These are phyloP conservation scores for Drosophila mulleri DNA, from an alignment of 2,888 invertebrate genomes.

Conservation along the genomic window DNA sequence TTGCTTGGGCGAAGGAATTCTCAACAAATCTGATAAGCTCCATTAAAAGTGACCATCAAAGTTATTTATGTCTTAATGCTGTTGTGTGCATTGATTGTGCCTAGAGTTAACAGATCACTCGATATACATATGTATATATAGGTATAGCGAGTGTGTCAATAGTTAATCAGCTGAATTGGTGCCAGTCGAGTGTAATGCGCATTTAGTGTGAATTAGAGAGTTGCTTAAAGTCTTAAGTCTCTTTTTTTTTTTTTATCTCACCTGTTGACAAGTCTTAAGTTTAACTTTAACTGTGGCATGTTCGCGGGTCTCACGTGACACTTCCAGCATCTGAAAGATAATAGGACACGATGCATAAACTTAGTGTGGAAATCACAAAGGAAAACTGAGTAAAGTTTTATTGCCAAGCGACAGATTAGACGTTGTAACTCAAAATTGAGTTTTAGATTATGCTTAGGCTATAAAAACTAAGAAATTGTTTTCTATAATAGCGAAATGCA, in stretches of 20 bases:
- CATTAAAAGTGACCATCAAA: slow-evolving; percentile 68
- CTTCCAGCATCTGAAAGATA: slow-evolving; percentile 3
- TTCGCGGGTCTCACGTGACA: background rate
- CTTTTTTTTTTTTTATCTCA: background rate
- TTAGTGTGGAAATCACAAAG: no score
- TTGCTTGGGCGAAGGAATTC: slow-evolving; percentile 24
- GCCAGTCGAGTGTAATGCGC: background rate
- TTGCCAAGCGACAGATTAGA: background rate
- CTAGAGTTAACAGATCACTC: slow-evolving; percentile 66
- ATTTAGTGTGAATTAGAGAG: slow-evolving; percentile 20
- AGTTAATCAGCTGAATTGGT: slow-evolving; percentile 47
- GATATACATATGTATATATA: slow-evolving; percentile 3
- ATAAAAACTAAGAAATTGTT: background rate
- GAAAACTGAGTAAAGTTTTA: background rate
- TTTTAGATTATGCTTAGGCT: background rate
- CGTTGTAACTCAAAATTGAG: background rate
- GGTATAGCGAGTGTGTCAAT: slow-evolving; percentile 37
- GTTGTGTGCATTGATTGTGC: slow-evolving; percentile 46
- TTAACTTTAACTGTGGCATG: background rate
- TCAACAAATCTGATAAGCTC: slow-evolving; percentile 59
- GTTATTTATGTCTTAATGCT: slow-evolving; percentile 67
- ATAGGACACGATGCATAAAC: background rate
- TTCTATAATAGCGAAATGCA: background rate
- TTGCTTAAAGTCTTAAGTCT: slow-evolving; percentile 3
- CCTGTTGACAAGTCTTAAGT: slow-evolving; percentile 10